A percentile compares a stretch with the other conserved stretches of the same genome.
These are phyloP conservation scores for Wasmannia auropunctata DNA, from an alignment of 1,140 invertebrate genomes.

Conservation along the genomic window DNA sequence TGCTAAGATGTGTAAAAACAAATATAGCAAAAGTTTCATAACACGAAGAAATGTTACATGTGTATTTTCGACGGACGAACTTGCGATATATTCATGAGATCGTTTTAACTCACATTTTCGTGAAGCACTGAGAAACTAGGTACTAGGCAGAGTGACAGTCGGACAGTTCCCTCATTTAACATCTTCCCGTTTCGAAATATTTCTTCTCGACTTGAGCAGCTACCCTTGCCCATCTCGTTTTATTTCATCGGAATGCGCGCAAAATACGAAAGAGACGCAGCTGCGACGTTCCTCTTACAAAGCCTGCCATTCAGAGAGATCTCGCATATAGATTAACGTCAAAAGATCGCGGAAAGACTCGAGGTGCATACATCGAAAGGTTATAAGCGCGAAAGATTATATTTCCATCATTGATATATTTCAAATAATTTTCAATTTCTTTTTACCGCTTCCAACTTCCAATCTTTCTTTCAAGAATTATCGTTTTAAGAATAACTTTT, in stretches of 20 bases:
- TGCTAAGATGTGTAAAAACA: conserved; percentile 10
- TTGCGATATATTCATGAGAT: conserved; percentile 25
- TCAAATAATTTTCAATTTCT: not conserved
- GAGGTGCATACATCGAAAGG: not conserved
- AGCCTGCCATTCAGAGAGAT: conserved; percentile 78
- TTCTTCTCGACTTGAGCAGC: conserved; percentile 73
- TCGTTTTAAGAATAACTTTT: not conserved
- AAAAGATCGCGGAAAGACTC: conserved; percentile 1
- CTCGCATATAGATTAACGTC: conserved; percentile 68
- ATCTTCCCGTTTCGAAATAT: conserved; percentile 80
- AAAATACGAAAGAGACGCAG: conserved; percentile 76
- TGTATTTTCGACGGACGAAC: conserved; percentile 27
- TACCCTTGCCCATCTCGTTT: conserved; percentile 69
- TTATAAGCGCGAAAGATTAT: not conserved
- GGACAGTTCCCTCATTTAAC: conserved; percentile 83
- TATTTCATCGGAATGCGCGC: conserved; percentile 76
- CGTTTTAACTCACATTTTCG: conserved; percentile 68
- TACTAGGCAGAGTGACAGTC: conserved; percentile 79
- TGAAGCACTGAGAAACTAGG: conserved; percentile 76
- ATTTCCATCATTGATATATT: not conserved
- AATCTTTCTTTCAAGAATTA: conserved; percentile 1
- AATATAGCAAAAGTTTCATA: conserved; percentile 15
- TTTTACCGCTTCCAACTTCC: not conserved
- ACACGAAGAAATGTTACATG: conserved; percentile 6
- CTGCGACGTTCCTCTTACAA: conserved; percentile 78